Percentiles rank a stretch among this genome's conserved stretches.
Conservation (phyloP, 2,888 invertebrate genomes). For the Galeruca laticollis region DNA sequence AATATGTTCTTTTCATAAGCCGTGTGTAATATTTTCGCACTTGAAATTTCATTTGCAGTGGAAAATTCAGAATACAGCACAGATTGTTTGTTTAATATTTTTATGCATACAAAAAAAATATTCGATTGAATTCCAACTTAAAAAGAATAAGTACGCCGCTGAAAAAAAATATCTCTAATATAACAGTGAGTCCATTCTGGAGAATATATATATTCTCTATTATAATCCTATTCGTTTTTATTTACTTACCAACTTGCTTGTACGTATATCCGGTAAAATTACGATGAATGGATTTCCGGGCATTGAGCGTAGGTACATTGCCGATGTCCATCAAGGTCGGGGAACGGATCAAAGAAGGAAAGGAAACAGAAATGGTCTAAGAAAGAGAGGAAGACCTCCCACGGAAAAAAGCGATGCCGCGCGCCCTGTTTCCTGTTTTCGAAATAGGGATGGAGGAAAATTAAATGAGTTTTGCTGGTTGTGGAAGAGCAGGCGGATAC, state of each 20-base stretch:
- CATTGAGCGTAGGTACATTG: conserved; percentile 25
- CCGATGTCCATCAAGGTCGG: conserved; percentile 22
- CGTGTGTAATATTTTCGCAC: too few relatives aligned
- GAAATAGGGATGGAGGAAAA: conserved; percentile 35
- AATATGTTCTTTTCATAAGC: too few relatives aligned
- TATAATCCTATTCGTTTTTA: conserved; percentile 17
- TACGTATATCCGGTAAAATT: conserved; percentile 37
- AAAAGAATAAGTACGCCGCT: conserved; percentile 5
- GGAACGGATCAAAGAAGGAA: conserved; percentile 16
- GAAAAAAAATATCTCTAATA: neutral
- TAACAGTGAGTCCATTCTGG: neutral
- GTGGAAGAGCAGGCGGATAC: conserved; percentile 33
- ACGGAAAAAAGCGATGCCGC: conserved; percentile 6
- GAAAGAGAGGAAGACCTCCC: conserved; percentile 24
- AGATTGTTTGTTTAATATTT: neutral
- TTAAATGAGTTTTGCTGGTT: conserved; percentile 25
- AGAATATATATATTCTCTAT: conserved; percentile 13
- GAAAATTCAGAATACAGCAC: neutral
- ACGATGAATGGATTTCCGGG: conserved; percentile 43
- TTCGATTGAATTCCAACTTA: too few relatives aligned
- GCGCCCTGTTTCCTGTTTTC: conserved; percentile 36
- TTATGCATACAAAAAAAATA: too few relatives aligned
- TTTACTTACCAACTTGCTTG: conserved; percentile 25
- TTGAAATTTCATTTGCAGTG: too few relatives aligned
- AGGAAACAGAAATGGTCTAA: conserved; percentile 1